phyloP scores from a whole-genome alignment of 2,797 vertebrate genomes.

The Oreonectes daqikongensis region DNA sequence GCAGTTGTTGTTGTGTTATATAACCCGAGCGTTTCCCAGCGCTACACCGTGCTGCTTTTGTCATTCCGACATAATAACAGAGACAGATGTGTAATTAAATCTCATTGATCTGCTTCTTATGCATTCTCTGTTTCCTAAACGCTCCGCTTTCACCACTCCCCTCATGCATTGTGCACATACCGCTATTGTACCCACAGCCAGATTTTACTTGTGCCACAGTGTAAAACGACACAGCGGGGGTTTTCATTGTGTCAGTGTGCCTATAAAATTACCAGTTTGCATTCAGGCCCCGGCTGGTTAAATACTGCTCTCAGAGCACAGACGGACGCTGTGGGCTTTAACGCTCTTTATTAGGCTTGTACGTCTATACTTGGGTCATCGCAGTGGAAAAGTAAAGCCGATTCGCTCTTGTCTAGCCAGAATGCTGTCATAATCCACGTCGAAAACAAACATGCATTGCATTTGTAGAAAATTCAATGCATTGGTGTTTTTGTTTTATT shows the following conservation, averaged over 20 bases:
- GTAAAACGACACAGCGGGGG: constrained; percentile 29
- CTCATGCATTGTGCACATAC: constrained; percentile 18
- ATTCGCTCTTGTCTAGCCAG: constrained; percentile 58
- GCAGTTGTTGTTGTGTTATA: neutral
- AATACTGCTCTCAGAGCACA: constrained; percentile 29
- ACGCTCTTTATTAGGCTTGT: constrained; percentile 65
- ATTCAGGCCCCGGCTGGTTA: constrained; percentile 3
- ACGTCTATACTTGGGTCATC: constrained; percentile 59
- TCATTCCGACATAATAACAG: constrained; percentile 27
- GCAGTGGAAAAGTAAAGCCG: constrained; percentile 74
- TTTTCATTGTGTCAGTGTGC: constrained; percentile 30
- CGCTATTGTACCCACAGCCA: constrained; percentile 22
- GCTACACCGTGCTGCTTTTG: neutral
- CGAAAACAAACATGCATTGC: neutral
- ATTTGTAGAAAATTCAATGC: neutral
- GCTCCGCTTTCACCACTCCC: neutral
- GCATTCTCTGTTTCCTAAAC: constrained; percentile 33
- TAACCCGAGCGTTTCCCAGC: constrained; percentile 8
- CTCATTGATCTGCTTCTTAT: constrained; percentile 27
- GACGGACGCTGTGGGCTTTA: constrained; percentile 61
- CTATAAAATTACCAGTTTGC: constrained; percentile 37
- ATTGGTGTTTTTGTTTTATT: neutral
- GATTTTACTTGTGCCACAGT: constrained; percentile 23
- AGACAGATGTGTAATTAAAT: constrained; percentile 45
- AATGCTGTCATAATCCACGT: constrained; percentile 31